Conservation (phyloP, 2,888 invertebrate species). For the Plebejus anna region DNA sequence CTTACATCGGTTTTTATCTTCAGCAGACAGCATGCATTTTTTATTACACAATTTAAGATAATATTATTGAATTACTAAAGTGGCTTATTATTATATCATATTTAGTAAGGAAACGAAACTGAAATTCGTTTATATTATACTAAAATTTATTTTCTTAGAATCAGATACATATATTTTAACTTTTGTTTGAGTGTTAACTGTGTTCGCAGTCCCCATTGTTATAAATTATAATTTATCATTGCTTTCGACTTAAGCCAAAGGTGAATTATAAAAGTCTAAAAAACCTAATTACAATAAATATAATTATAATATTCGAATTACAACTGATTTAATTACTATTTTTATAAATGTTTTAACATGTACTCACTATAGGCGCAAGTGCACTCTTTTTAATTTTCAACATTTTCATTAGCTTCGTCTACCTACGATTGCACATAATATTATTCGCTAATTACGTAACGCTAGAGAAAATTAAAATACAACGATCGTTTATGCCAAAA, state of each 20-base stretch:
- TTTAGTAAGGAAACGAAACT: not conserved
- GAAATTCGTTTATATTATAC: not conserved
- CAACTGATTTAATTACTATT: slow-evolving; percentile 1
- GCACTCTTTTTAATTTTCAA: slow-evolving; percentile 2
- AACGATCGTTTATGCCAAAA: not conserved
- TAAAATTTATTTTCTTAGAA: not conserved
- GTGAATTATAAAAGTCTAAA: slow-evolving; percentile 20
- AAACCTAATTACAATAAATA: slow-evolving; percentile 26
- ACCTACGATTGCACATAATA: slow-evolving; percentile 12
- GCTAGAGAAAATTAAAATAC: not conserved
- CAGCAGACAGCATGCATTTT: not conserved
- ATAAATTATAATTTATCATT: not conserved
- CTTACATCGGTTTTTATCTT: not conserved
- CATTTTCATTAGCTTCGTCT: not conserved
- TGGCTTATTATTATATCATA: not conserved
- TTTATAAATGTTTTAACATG: slow-evolving; percentile 7
- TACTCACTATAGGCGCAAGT: not conserved
- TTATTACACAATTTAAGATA: not conserved
- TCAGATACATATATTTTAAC: not conserved
- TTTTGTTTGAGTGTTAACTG: not conserved
- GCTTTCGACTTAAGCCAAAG: not conserved
- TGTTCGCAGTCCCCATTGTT: not conserved
- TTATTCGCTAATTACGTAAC: not conserved
- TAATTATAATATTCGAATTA: slow-evolving; percentile 11
- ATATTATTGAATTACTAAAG: too few relatives aligned